Evolutionary conservation across 2,888 invertebrate genomes (phyloP).

Genomic region (Adelphocoris suturalis): DNA sequence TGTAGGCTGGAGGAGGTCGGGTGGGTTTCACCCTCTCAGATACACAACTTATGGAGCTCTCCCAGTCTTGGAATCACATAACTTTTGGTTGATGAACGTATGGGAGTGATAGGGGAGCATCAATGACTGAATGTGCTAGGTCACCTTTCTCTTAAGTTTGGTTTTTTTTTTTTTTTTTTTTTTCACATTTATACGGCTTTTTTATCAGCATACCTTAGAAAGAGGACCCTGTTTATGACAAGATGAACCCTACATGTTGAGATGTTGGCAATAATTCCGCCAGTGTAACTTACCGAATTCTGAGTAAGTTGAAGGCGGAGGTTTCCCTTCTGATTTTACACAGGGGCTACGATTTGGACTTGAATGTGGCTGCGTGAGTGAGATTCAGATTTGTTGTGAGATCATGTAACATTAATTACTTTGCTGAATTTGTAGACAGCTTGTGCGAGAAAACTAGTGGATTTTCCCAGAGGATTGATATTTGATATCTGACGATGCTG

Average conservation of each 20-base stretch:
- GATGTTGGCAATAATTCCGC: conserved; percentile 44
- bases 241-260: neutral
- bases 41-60: neutral
- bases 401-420: too few species aligned
- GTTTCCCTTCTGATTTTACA: too few species aligned
- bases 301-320: too few species aligned
- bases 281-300: too few species aligned
- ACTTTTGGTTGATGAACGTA: neutral
- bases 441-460: too few species aligned
- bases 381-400: too few species aligned
- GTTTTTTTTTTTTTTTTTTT: neutral
- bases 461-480: too few species aligned
- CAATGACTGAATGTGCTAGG: neutral
- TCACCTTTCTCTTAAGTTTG: neutral
- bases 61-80: conserved; percentile 18
- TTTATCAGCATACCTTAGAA: neutral
- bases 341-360: too few species aligned
- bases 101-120: neutral
- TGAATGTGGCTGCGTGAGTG: too few species aligned
- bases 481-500: too few species aligned
- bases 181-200: neutral
- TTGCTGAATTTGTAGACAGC: too few species aligned
- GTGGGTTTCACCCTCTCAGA: neutral
- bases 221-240: neutral
- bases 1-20: neutral